phyloP scores from a whole-genome alignment of 2,113 vertebrate species.

The Scomber japonicus region DNA sequence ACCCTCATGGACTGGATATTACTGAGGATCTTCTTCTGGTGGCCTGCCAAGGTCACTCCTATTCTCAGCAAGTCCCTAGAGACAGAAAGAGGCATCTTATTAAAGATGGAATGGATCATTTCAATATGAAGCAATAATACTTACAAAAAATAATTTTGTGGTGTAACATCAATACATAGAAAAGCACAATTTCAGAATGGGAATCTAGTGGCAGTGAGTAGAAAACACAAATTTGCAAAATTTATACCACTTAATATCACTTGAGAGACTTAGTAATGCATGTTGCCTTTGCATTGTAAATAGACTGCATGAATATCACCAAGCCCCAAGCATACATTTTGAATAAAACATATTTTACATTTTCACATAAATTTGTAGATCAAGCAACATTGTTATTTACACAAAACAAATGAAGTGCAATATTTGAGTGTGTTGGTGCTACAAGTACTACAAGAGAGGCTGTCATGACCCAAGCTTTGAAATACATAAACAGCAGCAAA shows the following conservation, averaged over 20 bases:
- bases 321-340: conserved; percentile 55
- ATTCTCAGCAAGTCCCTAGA: conserved; percentile 98
- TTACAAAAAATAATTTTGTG: conserved; percentile 13
- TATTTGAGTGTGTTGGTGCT: conserved; percentile 30
- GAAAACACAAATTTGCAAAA: conserved; percentile 56
- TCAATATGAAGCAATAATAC: conserved; percentile 20
- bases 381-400: conserved; percentile 60
- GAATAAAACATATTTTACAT: conserved; percentile 63
- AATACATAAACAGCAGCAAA: conserved; percentile 35
- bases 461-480: conserved; percentile 35
- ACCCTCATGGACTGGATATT: conserved; percentile 97
- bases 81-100: conserved; percentile 17
- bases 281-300: conserved; percentile 65
- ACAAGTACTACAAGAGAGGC: conserved; percentile 17
- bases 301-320: conserved; percentile 46
- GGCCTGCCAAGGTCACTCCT: conserved; percentile 97
- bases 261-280: conserved; percentile 46
- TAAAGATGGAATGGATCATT: conserved; percentile 31
- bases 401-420: conserved; percentile 55
- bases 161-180: conserved; percentile 9
- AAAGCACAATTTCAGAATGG: conserved; percentile 33
- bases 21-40: conserved; percentile 99
- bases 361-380: conserved; percentile 52
- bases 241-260: conserved; percentile 30
- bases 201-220: conserved; percentile 30